Conservation (phyloP, 2,113 vertebrate genomes). For the Hydropotes inermis region DNA sequence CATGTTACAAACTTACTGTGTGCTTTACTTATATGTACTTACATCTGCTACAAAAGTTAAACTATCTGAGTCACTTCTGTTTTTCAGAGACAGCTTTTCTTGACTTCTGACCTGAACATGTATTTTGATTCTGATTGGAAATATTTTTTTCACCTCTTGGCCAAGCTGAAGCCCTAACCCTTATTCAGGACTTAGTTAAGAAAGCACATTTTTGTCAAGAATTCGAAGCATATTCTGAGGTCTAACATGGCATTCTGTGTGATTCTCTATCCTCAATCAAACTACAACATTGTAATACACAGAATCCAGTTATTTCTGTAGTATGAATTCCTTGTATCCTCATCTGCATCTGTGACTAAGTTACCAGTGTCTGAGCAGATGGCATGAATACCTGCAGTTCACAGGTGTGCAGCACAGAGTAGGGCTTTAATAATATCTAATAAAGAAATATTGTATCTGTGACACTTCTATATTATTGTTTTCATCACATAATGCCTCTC, state of each 20-base stretch:
- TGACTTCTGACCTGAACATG: accelerated
- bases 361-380: accelerated
- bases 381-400: accelerated
- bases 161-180: not conserved
- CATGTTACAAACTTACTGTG: accelerated
- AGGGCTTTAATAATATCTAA: accelerated
- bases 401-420: accelerated
- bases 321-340: not conserved
- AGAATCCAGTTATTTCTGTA: not conserved
- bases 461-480: accelerated
- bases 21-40: not conserved
- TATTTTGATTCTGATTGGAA: not conserved
- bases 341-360: accelerated
- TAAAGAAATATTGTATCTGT: accelerated
- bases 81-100: accelerated
- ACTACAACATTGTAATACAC: accelerated
- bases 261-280: not conserved
- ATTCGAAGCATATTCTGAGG: not conserved
- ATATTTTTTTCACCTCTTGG: not conserved
- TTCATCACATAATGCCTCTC: accelerated
- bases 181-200: not conserved
- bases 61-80: not conserved
- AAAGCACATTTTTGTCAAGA: not conserved
- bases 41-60: not conserved
- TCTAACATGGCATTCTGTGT: not conserved